These are phyloP conservation scores for Falco punctatus DNA, from an alignment of 2,113 vertebrate genomes.

Conservation along the genomic window DNA sequence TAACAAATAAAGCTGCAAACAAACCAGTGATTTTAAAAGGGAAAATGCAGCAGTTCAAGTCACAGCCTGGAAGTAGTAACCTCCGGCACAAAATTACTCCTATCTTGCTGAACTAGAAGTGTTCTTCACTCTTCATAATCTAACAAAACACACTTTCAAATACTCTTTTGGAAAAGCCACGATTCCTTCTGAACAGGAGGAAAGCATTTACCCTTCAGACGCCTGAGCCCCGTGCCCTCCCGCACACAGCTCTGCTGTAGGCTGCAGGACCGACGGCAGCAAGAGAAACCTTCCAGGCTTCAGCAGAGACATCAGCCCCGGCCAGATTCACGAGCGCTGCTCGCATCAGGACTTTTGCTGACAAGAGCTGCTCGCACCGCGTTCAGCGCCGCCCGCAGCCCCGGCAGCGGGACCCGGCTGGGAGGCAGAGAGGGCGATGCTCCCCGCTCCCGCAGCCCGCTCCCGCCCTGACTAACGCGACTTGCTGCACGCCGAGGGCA, in stretches of 20 bases:
- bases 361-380: fast-evolving
- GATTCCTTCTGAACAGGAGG: not conserved
- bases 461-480: not conserved
- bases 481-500: not conserved
- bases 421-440: not conserved
- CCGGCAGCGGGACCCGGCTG: not conserved
- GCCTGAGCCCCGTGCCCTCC: not conserved
- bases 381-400: fast-evolving
- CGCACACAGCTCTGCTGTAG: not conserved
- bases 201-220: not conserved
- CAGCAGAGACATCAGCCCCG: fast-evolving
- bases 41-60: not conserved
- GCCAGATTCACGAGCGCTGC: fast-evolving
- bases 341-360: fast-evolving
- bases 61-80: not conserved
- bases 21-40: not conserved
- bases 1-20: not conserved
- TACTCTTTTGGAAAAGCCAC: fast-evolving
- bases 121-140: fast-evolving
- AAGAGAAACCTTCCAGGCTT: fast-evolving
- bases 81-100: not conserved
- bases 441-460: not conserved
- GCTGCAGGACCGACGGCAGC: not conserved
- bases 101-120: not conserved
- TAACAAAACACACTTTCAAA: not conserved